Conservation (phyloP, 53 echinoderm and acorn worm species). For the Echinarachnius parma region DNA sequence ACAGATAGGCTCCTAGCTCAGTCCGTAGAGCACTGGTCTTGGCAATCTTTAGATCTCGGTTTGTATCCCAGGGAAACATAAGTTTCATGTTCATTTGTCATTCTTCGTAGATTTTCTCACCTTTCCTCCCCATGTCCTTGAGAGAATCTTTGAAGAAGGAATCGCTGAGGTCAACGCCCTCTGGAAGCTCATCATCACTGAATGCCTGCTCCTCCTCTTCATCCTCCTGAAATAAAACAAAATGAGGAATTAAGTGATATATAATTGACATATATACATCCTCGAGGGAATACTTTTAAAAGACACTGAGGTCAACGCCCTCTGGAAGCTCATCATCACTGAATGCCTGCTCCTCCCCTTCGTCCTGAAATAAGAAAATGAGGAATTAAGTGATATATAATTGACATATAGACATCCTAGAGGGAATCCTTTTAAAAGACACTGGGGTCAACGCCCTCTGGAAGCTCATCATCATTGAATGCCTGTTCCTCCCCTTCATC, state of each 20-base stretch:
- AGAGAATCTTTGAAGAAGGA: constrained; percentile 71
- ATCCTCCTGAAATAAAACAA: neutral
- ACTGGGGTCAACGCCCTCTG: constrained; percentile 69
- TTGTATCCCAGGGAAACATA: too few species aligned
- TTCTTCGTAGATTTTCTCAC: too few species aligned
- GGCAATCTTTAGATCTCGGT: too few species aligned
- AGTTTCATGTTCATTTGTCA: too few species aligned
- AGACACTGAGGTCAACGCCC: constrained; percentile 75
- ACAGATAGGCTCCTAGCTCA: too few species aligned
- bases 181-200: constrained; percentile 97
- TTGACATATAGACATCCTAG: neutral
- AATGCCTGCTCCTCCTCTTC: constrained; percentile 53
- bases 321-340: constrained; percentile 96
- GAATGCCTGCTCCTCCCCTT: constrained; percentile 69
- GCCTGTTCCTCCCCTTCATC: constrained; percentile 50
- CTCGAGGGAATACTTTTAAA: constrained; percentile 61
- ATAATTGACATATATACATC: neutral
- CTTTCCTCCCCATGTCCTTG: constrained; percentile 3
- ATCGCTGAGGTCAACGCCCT: constrained; percentile 73
- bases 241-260: too few species aligned
- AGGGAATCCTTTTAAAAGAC: constrained; percentile 73
- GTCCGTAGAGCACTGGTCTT: too few species aligned
- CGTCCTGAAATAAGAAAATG: constrained; percentile 1
- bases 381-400: too few species aligned
- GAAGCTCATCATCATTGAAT: constrained; percentile 97